Conservation (phyloP, 2,888 invertebrate species). For the Autographa gamma region DNA sequence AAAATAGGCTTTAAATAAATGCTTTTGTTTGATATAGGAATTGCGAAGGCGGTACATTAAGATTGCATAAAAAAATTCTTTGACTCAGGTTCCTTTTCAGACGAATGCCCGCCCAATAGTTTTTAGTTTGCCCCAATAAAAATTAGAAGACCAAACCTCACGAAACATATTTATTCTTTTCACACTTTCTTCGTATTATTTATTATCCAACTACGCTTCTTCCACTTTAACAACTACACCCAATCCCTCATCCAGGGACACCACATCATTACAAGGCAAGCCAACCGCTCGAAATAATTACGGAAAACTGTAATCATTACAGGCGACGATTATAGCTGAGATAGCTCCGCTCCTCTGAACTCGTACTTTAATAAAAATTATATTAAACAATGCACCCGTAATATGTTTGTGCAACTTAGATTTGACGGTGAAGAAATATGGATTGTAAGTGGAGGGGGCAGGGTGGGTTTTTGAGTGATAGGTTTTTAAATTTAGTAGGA, state of each 20-base stretch:
- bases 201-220: conserved; percentile 19
- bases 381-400: conserved; percentile 79
- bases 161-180: no score
- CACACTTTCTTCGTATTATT: no score
- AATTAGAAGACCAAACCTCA: no score
- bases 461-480: conserved; percentile 7
- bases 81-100: no score
- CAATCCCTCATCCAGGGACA: conserved; percentile 62
- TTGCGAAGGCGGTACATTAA: no score
- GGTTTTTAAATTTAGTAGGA: background rate
- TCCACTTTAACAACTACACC: background rate
- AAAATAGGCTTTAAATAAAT: no score
- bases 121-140: no score
- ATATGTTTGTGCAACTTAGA: conserved; percentile 59
- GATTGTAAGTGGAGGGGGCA: conserved; percentile 15
- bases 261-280: conserved; percentile 59
- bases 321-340: conserved; percentile 84
- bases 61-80: no score
- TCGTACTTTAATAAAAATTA: conserved; percentile 85
- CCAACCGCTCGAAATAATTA: conserved; percentile 84
- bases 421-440: conserved; percentile 27
- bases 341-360: conserved; percentile 84
- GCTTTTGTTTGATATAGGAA: no score
- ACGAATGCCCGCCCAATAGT: no score
- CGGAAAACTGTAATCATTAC: conserved; percentile 83